phyloP scores from a whole-genome alignment of 1,140 invertebrate species.

The Diorhabda carinulata region DNA sequence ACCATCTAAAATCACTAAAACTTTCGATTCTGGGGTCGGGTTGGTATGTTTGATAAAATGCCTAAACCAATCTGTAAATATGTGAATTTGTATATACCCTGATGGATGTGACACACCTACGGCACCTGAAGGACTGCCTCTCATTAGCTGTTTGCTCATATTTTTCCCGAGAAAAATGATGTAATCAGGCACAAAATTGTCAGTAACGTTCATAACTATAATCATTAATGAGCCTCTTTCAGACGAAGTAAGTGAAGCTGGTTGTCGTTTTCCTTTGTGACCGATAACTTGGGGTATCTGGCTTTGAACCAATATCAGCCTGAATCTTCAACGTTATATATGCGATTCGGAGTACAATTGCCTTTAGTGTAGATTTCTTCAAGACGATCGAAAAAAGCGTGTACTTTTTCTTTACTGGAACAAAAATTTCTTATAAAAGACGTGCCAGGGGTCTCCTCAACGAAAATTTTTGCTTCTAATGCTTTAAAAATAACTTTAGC shows the following conservation, averaged over 20 bases:
- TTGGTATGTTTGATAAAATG: background rate
- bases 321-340: no score
- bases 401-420: no score
- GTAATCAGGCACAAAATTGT: background rate
- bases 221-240: background rate
- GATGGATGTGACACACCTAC: slow-evolving; percentile 35
- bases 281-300: no score
- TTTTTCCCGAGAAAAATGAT: slow-evolving; percentile 41
- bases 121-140: slow-evolving; percentile 37
- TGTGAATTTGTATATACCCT: background rate
- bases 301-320: no score
- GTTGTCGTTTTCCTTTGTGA: background rate
- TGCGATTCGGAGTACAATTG: no score
- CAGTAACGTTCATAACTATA: background rate
- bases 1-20: no score
- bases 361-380: no score
- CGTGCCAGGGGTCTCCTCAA: no score
- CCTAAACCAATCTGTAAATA: background rate
- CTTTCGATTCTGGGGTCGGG: background rate
- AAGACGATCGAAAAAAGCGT: no score
- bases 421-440: no score
- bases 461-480: no score
- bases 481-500: no score
- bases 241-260: background rate
- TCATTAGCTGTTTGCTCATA: slow-evolving; percentile 36